Percentiles rank a stretch among this genome's conserved stretches.
These are phyloP conservation scores for Coregonus ussuriensis DNA, from an alignment of 2,797 vertebrate genomes.

Conservation along the genomic window DNA sequence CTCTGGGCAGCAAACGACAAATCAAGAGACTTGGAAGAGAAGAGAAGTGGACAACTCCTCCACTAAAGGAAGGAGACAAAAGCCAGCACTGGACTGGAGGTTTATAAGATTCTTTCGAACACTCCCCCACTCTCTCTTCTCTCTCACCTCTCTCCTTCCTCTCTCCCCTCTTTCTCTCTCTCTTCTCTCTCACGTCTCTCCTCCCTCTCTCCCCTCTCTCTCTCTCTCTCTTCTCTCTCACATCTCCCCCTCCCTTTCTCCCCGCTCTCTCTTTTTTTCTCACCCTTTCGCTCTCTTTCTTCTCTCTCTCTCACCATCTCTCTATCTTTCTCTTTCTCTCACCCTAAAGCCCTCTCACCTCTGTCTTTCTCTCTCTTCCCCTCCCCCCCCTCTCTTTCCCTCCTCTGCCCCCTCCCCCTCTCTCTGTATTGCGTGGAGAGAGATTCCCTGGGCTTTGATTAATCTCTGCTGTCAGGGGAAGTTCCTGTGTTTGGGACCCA, in stretches of 20 bases:
- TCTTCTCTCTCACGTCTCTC: too few relatives aligned
- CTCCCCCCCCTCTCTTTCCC: background rate
- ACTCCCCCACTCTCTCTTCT: background rate
- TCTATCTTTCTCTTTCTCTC: background rate
- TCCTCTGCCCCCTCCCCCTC: slow-evolving; percentile 26
- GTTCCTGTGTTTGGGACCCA: slow-evolving; percentile 75
- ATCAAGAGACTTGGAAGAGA: slow-evolving; percentile 57
- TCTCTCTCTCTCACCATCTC: background rate
- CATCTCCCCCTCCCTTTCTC: rapidly evolving
- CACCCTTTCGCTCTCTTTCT: too few relatives aligned
- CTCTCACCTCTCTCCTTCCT: background rate
- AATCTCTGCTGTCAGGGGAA: slow-evolving; percentile 72
- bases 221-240: too few relatives aligned
- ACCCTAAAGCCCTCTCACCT: background rate
- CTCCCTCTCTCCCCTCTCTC: too few relatives aligned
- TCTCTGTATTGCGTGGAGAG: background rate
- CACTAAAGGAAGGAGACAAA: slow-evolving; percentile 34
- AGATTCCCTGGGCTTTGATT: slow-evolving; percentile 72
- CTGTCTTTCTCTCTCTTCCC: too few relatives aligned
- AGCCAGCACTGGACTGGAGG: slow-evolving; percentile 8
- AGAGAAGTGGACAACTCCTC: slow-evolving; percentile 33
- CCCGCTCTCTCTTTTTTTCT: too few relatives aligned
- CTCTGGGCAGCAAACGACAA: slow-evolving; percentile 49
- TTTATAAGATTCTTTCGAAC: background rate
- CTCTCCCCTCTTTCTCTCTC: too few relatives aligned